Evolutionary conservation across 2,113 vertebrate genomes (phyloP), one percentile per base, ranked within the genome.

Genomic region (Pelvicachromis taeniatus): DNA sequence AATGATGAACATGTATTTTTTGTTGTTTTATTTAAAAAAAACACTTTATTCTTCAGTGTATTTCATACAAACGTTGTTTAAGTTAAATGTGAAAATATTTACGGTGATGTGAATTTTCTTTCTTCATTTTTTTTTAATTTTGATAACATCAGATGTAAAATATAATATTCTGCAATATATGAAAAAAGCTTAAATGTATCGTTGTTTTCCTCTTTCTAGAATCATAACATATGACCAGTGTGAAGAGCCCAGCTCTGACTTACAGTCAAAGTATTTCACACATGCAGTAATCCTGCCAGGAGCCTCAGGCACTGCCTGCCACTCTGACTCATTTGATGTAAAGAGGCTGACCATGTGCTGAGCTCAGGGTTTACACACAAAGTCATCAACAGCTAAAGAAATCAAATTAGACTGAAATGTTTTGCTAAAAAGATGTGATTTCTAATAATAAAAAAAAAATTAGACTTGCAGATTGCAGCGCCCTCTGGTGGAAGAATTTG

Each of bases 401-500:
- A 42, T 65, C 0, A 45, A 73, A 73, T 70, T 2, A 4, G 38
- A 16, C 35, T 21, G 1, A 45, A 42, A 23, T 21, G 8, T 70
- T 70, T 70, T 70, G n/a, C 38, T 42, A 16, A 1, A 26, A 70
- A 45, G 35, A 26, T 3, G 21, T 17, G 50, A n/a, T 11, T 17
- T 73, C 40, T 45, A 54, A 11, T 11, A 10, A 53, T 35, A 8
- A 35, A 19, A 17, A 42, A 19, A 61, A 17, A 26, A 16, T 0
- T 42, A 0, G n/a, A 55, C 29, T 12, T 21, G 9, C 40, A 59
- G 77, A 4, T 70, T 56, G 3, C 16, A 55, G 52, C n/a, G 13
- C 79, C 82, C 50, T 16, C 90, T 8, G 10, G 65, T 87, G 87
- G 75, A 29, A 4, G 2, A 52, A 42, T 16, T 9, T 8, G 16